Conservation (phyloP, 2,797 vertebrate species). For the Lagorchestes hirsutus region DNA sequence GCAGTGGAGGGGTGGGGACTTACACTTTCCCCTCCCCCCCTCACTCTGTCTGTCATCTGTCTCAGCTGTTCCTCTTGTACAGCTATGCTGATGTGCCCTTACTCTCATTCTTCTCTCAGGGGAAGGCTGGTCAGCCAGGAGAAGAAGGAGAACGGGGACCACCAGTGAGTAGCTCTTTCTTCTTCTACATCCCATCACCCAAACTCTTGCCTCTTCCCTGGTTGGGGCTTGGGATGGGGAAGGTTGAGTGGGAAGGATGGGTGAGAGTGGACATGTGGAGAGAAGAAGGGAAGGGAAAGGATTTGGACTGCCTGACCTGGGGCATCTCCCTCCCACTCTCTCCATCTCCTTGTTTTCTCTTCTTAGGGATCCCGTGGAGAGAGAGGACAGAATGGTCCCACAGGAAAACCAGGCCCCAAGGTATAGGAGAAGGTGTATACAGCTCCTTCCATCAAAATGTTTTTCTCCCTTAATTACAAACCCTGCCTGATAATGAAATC, state of each 20-base stretch:
- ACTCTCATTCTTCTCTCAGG: slow-evolving; percentile 82
- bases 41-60: neutral
- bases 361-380: slow-evolving; percentile 91
- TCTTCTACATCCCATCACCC: too few relatives aligned
- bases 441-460: neutral
- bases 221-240: neutral
- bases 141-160: slow-evolving; percentile 91
- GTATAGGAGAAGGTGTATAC: slow-evolving; percentile 80
- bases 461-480: neutral
- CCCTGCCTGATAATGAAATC: neutral
- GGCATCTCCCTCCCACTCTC: neutral
- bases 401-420: slow-evolving; percentile 94
- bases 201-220: neutral
- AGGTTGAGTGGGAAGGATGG: rapidly evolving
- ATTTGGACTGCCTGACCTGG: rapidly evolving
- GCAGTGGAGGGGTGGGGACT: neutral
- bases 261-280: too few relatives aligned
- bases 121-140: slow-evolving; percentile 91
- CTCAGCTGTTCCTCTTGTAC: neutral
- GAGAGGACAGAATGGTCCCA: slow-evolving; percentile 91
- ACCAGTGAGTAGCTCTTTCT: slow-evolving; percentile 86
- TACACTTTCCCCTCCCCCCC: neutral
- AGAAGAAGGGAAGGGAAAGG: neutral
- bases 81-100: neutral
- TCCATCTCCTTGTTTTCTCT: slow-evolving; percentile 5